These are phyloP conservation scores for Euspilapteryx auroguttella DNA, from an alignment of 2,888 invertebrate species.

Conservation along the genomic window DNA sequence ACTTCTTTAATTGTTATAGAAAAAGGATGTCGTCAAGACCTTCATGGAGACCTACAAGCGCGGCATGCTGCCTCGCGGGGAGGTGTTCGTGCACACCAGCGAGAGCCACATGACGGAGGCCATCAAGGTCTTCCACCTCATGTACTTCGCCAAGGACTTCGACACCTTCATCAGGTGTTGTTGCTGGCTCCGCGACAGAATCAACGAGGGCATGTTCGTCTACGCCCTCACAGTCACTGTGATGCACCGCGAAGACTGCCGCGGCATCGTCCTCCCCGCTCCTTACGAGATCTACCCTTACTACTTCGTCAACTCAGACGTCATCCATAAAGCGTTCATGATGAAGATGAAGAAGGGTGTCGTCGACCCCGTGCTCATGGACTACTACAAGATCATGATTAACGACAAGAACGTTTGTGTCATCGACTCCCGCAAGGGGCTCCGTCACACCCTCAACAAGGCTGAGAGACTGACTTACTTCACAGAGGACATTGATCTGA, in stretches of 20 bases:
- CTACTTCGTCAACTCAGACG: slow-evolving; percentile 72
- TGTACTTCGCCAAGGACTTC: slow-evolving; percentile 71
- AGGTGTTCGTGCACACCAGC: slow-evolving; percentile 65
- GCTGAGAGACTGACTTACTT: slow-evolving; percentile 70
- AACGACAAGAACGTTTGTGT: slow-evolving; percentile 62
- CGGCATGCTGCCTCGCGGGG: slow-evolving; percentile 60
- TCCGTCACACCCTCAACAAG: slow-evolving; percentile 56
- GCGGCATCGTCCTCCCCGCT: slow-evolving; percentile 68
- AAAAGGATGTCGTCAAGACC: slow-evolving; percentile 58
- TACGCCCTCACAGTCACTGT: slow-evolving; percentile 70
- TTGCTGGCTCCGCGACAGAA: slow-evolving; percentile 68
- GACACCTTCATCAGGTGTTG: slow-evolving; percentile 68
- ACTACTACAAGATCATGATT: slow-evolving; percentile 50
- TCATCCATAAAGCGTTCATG: slow-evolving; percentile 68
- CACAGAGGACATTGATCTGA: slow-evolving; percentile 76
- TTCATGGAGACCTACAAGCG: slow-evolving; percentile 57
- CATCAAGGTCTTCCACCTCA: slow-evolving; percentile 62
- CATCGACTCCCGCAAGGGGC: slow-evolving; percentile 69
- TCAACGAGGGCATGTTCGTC: slow-evolving; percentile 75
- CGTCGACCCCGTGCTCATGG: slow-evolving; percentile 48
- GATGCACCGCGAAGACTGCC: slow-evolving; percentile 68
- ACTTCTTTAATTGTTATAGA: too few species aligned
- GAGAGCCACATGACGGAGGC: slow-evolving; percentile 65
- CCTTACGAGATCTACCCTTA: slow-evolving; percentile 79
- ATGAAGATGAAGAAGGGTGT: slow-evolving; percentile 65